Evolutionary conservation across 2,797 vertebrate species (phyloP).

Genomic region (Poliocrania exsul): DNA sequence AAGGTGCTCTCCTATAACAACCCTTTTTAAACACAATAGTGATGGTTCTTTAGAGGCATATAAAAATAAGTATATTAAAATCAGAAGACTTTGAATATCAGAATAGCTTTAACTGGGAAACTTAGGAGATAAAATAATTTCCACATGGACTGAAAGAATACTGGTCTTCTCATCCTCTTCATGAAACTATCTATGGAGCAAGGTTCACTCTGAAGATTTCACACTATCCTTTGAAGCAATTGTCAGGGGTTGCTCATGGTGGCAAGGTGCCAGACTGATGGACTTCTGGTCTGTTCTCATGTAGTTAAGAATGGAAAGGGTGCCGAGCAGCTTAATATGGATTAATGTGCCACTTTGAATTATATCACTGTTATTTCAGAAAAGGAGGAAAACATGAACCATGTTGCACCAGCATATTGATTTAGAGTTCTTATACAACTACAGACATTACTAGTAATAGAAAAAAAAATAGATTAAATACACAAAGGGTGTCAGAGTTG

Average conservation of each 20-base stretch:
- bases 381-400: neutral
- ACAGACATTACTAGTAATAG: neutral
- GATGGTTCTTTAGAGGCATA: neutral
- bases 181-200: neutral
- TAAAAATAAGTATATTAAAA: neutral
- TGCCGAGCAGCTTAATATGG: neutral
- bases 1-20: neutral
- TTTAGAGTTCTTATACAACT: neutral
- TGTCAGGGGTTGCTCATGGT: neutral
- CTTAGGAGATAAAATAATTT: neutral
- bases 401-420: neutral
- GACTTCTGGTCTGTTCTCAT: slow-evolving; percentile 20
- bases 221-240: slow-evolving; percentile 30
- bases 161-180: neutral
- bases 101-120: neutral
- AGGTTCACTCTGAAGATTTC: slow-evolving; percentile 23
- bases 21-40: neutral
- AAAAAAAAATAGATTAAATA: neutral
- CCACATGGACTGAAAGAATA: neutral
- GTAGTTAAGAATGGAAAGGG: slow-evolving; percentile 17
- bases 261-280: slow-evolving; percentile 44
- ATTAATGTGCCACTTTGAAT: slow-evolving; percentile 33
- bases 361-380: slow-evolving; percentile 11
- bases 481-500: rapidly evolving
- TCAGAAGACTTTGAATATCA: neutral